Base-by-base conservation (phyloP, 2,797 vertebrate species). In the Sebastes taczanowskii region DNA sequence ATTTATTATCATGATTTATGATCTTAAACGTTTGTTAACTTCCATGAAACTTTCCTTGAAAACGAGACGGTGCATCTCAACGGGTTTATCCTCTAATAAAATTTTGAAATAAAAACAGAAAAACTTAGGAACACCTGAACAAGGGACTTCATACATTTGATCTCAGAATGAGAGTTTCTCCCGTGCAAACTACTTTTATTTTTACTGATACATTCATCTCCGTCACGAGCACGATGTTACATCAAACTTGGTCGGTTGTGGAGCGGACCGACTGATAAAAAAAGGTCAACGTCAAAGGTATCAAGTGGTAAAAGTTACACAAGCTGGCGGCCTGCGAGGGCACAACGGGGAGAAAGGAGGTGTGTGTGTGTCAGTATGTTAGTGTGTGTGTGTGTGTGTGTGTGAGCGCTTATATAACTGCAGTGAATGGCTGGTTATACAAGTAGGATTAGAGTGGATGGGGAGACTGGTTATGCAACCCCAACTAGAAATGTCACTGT, bases 351-450 rank as follows among this genome's bases (percentile, higher is more conserved):
- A 73, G 71, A 71, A 46, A 61, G 55, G 71, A 67, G 13, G 76
- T 83, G 74, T 84, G 77, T 77, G 64, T 68, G 64, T 80, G 81
- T 73, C n/a, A 53, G 71, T 79, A 29, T 69, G 60, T 56, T n/a
- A 46, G 78, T 67, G 42, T 59, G 65, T 82, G 32, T 32, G 30
- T 27, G 73, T 64, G 74, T 64, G 74, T 53, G 75, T 66, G 52
- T 63, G 74, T 79, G 83, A 60, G 52, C 10, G 55, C 81, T 95
- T 95, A 95, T 93, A 89, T 92, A 95, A 94, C 85, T 86, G 71
- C 76, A 89, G 87, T 93, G 88, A 95, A 95, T 93, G 88, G 88
- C 88, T 90, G 88, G 93, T 94, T 95, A 95, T 90, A 94, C 94
- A 94, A 95, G 92, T 90, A 89, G 92, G 92, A 95, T 94, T 95